These are phyloP conservation scores for Psococerastis gibbosa DNA, from an alignment of 2,888 invertebrate genomes.

Conservation along the genomic window DNA sequence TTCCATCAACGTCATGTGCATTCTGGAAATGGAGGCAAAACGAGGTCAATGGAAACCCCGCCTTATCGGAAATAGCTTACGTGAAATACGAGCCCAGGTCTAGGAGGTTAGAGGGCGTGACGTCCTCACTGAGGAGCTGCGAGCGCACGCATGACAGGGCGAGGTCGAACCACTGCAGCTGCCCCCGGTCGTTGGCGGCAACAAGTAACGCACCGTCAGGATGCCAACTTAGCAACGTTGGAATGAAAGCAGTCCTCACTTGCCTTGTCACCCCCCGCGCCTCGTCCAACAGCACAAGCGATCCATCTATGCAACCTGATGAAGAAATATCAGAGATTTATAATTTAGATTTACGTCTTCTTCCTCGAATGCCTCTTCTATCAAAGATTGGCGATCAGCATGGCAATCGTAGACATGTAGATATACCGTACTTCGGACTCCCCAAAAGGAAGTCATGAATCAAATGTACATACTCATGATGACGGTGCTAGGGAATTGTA, in stretches of 20 bases:
- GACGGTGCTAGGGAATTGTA: too few species aligned
- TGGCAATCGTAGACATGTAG: too few species aligned
- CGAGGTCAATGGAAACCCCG: too few species aligned
- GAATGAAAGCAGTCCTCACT: constrained; percentile 56
- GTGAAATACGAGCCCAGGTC: constrained; percentile 44
- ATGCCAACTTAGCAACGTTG: constrained; percentile 51
- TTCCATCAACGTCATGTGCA: too few species aligned
- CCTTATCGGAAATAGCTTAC: too few species aligned
- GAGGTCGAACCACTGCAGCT: constrained; percentile 56
- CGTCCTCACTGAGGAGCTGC: constrained; percentile 46
- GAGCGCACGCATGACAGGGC: constrained; percentile 45
- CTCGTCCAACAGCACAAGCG: constrained; percentile 60
- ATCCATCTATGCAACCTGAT: constrained; percentile 73
- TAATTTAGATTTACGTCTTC: not conserved
- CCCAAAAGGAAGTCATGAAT: too few species aligned
- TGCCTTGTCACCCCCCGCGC: constrained; percentile 52
- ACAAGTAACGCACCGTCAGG: constrained; percentile 45
- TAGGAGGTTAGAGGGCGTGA: constrained; percentile 37
- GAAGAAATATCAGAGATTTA: not conserved
- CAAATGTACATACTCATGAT: too few species aligned
- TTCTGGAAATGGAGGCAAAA: too few species aligned
- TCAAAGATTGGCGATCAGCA: too few species aligned
- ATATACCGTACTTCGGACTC: too few species aligned
- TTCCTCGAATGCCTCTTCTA: too few species aligned
- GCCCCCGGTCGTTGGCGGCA: constrained; percentile 48